Percentiles rank a stretch among this genome's conserved stretches.
Conservation (phyloP, 2,888 invertebrate species). For the Drosophila diplacantha region DNA sequence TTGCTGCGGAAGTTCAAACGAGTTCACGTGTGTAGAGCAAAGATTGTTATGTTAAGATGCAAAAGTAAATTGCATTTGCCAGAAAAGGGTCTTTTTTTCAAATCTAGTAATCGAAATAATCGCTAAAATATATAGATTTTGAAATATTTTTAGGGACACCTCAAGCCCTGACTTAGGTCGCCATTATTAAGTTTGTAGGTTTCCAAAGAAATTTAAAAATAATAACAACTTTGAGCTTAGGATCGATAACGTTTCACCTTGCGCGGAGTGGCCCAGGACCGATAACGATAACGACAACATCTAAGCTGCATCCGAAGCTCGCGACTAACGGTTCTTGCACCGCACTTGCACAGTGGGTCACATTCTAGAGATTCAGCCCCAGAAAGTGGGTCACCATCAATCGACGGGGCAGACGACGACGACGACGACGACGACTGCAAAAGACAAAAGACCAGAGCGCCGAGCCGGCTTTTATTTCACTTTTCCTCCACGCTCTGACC, state of each 20-base stretch:
- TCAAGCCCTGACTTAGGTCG: background rate
- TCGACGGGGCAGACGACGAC: background rate
- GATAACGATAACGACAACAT: slow-evolving; percentile 5
- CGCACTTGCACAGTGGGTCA: slow-evolving; percentile 20
- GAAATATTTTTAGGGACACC: background rate
- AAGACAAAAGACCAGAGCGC: slow-evolving; percentile 18
- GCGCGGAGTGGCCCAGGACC: accelerated
- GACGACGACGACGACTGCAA: background rate
- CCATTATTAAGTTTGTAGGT: background rate
- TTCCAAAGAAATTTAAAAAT: too few relatives aligned
- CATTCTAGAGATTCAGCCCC: slow-evolving; percentile 27
- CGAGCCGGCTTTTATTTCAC: slow-evolving; percentile 52
- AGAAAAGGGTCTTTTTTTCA: background rate
- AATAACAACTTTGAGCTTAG: background rate
- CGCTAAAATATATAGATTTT: background rate
- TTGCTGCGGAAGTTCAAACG: slow-evolving; percentile 64
- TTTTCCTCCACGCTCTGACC: slow-evolving; percentile 63
- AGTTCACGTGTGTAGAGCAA: slow-evolving; percentile 53
- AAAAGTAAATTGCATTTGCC: background rate
- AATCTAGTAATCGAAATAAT: background rate
- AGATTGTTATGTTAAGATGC: slow-evolving; percentile 8
- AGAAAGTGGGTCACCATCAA: slow-evolving; percentile 28
- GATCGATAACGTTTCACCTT: background rate
- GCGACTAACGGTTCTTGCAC: slow-evolving; percentile 13
- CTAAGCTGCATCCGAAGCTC: background rate